Percentiles rank a stretch among this genome's conserved stretches.
Evolutionary conservation across 2,113 vertebrate genomes (phyloP).

Genomic region (Lycaon pictus): DNA sequence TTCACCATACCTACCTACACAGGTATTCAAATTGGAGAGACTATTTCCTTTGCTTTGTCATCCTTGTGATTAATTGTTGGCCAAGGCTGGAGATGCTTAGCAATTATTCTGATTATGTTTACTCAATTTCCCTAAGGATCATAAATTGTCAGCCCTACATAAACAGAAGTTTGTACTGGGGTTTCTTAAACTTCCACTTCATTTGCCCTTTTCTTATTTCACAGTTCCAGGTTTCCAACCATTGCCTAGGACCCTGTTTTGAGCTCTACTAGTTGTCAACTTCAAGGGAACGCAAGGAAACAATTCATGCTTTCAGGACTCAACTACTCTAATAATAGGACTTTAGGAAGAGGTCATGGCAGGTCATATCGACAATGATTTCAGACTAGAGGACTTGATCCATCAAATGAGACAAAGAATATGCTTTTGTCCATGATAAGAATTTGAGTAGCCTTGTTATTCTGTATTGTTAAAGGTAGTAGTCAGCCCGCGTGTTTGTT

Average conservation of each 20-base stretch:
- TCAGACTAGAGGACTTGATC: neutral
- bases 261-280: neutral
- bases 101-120: constrained; percentile 15
- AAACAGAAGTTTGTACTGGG: constrained; percentile 2
- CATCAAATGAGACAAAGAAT: neutral
- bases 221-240: neutral
- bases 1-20: neutral
- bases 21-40: neutral
- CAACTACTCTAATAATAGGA: neutral
- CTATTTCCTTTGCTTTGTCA: neutral
- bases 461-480: neutral
- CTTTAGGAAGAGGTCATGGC: neutral
- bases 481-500: neutral
- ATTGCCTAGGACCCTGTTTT: neutral
- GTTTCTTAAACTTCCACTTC: neutral
- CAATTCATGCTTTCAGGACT: neutral
- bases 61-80: neutral
- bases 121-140: neutral
- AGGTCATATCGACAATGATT: neutral
- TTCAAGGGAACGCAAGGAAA: neutral
- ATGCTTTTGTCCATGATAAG: neutral
- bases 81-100: neutral
- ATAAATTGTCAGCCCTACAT: neutral
- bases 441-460: neutral
- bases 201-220: constrained; percentile 17